Evolutionary conservation across 2,888 invertebrate species (phyloP), one percentile per base, ranked within the genome.

Genomic region (Nomada flava): DNA sequence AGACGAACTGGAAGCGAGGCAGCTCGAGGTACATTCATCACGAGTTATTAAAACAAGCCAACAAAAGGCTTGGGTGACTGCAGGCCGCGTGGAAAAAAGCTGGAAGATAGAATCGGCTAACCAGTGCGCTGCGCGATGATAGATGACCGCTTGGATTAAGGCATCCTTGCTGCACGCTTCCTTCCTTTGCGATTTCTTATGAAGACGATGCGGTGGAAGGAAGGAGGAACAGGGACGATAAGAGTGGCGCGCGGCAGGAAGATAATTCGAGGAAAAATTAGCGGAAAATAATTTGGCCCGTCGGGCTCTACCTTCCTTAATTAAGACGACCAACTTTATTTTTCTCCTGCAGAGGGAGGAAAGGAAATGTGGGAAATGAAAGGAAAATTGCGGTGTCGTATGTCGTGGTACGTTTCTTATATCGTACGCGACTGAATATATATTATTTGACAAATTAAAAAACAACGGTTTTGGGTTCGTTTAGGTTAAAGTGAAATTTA

Each of bases 11-110:
- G 82, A 84, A 87, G 84, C 71, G 84, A 83, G 82, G 81, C 79
- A 75, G 79, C 85, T 84, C 85, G 82, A 82, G 89, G 86, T 92
- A 92, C 92, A 93, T 93, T 93, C 92, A 93, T 93, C 93, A 93
- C 92, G 90, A 92, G 92, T 93, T 93, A 93, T 93, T 93, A 93
- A 36, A 93, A 92, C 92, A 91, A 91, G 91, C 90, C 89, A 92
- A 93, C 92, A 93, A 93, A 92, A 91, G 91, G 88, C 89, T 87
- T 90, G 88, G 87, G 85, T 69, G 86, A 88, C 89, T 87, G 79
- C 85, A 89, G 88, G 90, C 90, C 89, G 91, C 86, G 91, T 50
- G 79, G 72, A 72, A 86, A 87, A 77, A 87, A 91, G 91, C 89
- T 90, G 91, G 88, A 88, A 93, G 92, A 93, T 92, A 92, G 92